Evolutionary conservation across 2,797 vertebrate species (phyloP), one percentile per base, ranked within the genome.

Genomic region (Anguilla anguilla): DNA sequence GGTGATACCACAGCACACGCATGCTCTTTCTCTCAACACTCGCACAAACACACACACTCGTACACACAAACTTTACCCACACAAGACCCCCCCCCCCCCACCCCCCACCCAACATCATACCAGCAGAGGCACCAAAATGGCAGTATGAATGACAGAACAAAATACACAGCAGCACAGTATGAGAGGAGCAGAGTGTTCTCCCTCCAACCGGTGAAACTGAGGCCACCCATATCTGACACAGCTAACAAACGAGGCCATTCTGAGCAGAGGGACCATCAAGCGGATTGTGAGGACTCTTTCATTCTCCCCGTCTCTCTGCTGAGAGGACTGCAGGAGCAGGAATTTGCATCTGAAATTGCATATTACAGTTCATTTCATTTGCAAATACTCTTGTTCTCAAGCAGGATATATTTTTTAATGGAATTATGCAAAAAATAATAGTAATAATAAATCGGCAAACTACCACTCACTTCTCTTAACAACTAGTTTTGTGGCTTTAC

Each of bases 91-190:
- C 93, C 91, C 91, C 90, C 15, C 17, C 57, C 55, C 55, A 15
- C 55, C 91, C 90, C 92, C 77, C 17, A 39, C 88, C 91, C 91
- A 91, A 90, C 92, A 90, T 89, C 91, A 90, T 90, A 90, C 92
- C 46, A 82, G 79, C 25, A 82, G 19, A n/a, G 79, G 79, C 6
- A 82, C 46, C 89, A 90, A 91, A 89, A 84, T 89, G 84, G 88
- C 88, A 79, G 86, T 74, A 86, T 86, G 87, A 89, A 61, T 79
- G 25, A 51, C 79, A 51, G 39, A 79, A 79, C 13, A 19, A 6
- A 79, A 82, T 46, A n/a, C 46, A 82, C 43, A 82, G 79, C 79
- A 82, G 46, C 79, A 82, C 43, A 51, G 22, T 9, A 51, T 51
- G 79, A 82, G 22, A 51, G 46, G 79, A 82, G 19, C 79, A 82